A percentile compares a stretch with the other conserved stretches of the same genome.
Conservation (phyloP, 2,797 vertebrate genomes). For the Alauda arvensis region DNA sequence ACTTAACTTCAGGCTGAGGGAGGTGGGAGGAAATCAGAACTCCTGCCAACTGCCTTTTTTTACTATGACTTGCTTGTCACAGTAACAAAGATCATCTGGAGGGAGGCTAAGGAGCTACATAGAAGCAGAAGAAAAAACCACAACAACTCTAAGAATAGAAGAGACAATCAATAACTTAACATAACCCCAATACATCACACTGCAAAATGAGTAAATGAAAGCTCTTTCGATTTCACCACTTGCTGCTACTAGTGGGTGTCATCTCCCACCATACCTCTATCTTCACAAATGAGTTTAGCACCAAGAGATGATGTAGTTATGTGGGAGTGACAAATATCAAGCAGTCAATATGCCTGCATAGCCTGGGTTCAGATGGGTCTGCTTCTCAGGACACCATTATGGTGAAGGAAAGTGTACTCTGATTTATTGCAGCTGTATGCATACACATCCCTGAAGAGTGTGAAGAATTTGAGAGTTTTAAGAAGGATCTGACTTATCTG, state of each 20-base stretch:
- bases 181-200: not conserved
- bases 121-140: not conserved
- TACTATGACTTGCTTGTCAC: not conserved
- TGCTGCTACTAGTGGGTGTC: slow-evolving; percentile 12
- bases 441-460: not conserved
- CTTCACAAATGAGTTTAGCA: slow-evolving; percentile 17
- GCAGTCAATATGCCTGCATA: not conserved
- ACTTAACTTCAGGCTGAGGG: not conserved
- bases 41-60: not conserved
- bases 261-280: slow-evolving; percentile 19
- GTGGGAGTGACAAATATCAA: slow-evolving; percentile 25
- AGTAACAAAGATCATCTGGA: slow-evolving; percentile 18
- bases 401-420: fast-evolving
- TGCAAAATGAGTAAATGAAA: not conserved
- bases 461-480: not conserved
- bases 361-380: not conserved
- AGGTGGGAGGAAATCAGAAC: not conserved
- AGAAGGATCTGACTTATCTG: not conserved
- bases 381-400: not conserved
- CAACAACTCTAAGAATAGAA: not conserved
- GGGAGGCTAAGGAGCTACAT: not conserved
- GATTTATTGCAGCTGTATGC: not conserved
- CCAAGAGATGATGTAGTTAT: not conserved
- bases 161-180: slow-evolving; percentile 14
- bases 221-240: not conserved